Evolutionary conservation across 1,140 invertebrate genomes (phyloP).

Genomic region (Anoplophora glabripennis): DNA sequence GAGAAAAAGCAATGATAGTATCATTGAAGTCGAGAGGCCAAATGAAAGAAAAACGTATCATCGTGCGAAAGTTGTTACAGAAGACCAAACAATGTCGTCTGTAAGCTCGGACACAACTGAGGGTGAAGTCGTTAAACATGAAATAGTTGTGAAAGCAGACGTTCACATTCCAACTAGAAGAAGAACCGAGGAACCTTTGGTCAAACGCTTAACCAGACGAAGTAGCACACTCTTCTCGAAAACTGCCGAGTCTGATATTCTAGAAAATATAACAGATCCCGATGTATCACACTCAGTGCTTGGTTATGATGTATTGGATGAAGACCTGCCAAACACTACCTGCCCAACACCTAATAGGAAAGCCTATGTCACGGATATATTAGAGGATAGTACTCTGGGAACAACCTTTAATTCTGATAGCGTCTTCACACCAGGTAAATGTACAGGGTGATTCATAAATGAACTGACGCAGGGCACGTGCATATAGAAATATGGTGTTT

Average conservation of each 20-base stretch:
- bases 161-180: neutral
- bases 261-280: no score
- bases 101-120: neutral
- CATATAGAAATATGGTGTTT: no score
- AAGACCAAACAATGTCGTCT: neutral
- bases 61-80: neutral
- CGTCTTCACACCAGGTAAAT: neutral
- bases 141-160: slow-evolving; percentile 1
- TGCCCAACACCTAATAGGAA: no score
- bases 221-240: slow-evolving; percentile 2
- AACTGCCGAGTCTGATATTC: no score
- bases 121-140: neutral
- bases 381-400: no score
- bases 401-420: neutral
- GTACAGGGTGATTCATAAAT: no score
- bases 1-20: neutral
- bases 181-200: neutral
- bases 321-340: no score
- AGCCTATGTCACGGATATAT: no score
- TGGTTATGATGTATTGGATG: no score
- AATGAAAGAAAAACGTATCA: neutral
- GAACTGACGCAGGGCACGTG: no score
- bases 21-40: neutral
- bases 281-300: no score
- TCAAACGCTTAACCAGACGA: slow-evolving; percentile 3